Evolutionary conservation across 35 echinoderm and acorn worm genomes (phyloP).

Genomic region (Chiridota heheva): DNA sequence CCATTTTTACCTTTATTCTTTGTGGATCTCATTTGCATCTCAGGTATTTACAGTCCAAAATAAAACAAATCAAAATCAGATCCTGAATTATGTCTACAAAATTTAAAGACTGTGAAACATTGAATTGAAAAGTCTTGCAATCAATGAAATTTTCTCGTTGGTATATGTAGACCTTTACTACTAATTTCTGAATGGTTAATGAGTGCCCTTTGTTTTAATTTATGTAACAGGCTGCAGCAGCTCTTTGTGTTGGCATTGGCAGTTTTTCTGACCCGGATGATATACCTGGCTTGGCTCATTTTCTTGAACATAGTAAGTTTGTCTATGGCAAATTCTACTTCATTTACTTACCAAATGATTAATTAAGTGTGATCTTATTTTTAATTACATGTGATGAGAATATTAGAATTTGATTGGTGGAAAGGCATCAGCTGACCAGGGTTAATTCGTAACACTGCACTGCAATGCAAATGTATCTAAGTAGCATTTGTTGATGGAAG

Average conservation of each 20-base stretch:
- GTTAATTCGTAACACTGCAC: not conserved
- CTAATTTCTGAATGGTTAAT: not conserved
- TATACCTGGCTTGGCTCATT: constrained; percentile 94
- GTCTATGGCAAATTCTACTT: too few relatives aligned
- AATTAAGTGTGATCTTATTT: not conserved
- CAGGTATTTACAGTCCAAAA: not conserved
- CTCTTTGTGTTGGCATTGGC: constrained; percentile 91
- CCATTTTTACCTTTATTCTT: too few relatives aligned
- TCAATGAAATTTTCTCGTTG: not conserved
- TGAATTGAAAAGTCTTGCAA: not conserved
- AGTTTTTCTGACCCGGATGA: constrained; percentile 94
- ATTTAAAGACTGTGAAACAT: not conserved
- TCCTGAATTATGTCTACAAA: not conserved
- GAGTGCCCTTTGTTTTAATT: constrained; percentile 6
- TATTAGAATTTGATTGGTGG: too few relatives aligned
- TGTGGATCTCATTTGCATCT: too few relatives aligned
- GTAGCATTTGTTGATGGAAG: too few relatives aligned
- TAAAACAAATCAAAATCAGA: not conserved
- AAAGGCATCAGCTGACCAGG: not conserved
- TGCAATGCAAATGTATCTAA: too few relatives aligned
- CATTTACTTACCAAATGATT: not conserved
- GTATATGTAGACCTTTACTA: not conserved
- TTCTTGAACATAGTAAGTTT: constrained; percentile 98
- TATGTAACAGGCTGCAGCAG: constrained; percentile 75
- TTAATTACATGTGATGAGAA: not conserved